phyloP scores from a whole-genome alignment of 2,113 vertebrate genomes.

The Coptodon rendalli region DNA sequence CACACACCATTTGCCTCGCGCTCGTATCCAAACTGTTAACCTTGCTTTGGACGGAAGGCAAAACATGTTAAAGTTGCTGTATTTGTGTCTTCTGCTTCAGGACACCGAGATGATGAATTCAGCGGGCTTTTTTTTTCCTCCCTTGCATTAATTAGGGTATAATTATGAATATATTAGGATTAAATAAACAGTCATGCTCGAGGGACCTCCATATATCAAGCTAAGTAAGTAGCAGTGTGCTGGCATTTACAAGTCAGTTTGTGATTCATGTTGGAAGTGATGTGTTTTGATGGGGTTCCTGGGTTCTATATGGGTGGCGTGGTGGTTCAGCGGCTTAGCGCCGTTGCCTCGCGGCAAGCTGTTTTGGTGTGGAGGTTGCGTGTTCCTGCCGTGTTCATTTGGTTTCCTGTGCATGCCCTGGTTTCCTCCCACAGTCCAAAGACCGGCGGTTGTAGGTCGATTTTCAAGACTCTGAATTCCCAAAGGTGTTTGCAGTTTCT shows the following conservation, averaged over 20 bases:
- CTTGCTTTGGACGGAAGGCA: slow-evolving; percentile 54
- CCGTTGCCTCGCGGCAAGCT: background rate
- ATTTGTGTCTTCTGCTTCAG: slow-evolving; percentile 62
- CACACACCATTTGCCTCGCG: slow-evolving; percentile 48
- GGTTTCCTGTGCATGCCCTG: background rate
- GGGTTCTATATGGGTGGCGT: background rate
- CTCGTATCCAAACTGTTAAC: slow-evolving; percentile 59
- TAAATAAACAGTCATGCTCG: slow-evolving; percentile 64
- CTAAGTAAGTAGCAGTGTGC: slow-evolving; percentile 36
- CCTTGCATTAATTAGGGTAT: slow-evolving; percentile 66
- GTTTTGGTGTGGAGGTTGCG: background rate
- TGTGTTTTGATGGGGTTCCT: slow-evolving; percentile 14
- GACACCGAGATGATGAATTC: slow-evolving; percentile 63
- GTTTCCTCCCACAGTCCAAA: slow-evolving; percentile 1
- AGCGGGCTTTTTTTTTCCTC: slow-evolving; percentile 57
- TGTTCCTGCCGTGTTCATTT: background rate
- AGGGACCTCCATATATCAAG: slow-evolving; percentile 55
- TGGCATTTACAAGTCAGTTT: slow-evolving; percentile 45
- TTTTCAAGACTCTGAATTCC: slow-evolving; percentile 20
- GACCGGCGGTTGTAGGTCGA: background rate
- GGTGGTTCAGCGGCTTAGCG: background rate
- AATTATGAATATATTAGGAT: slow-evolving; percentile 73
- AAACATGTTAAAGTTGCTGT: slow-evolving; percentile 63
- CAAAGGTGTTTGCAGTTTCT: slow-evolving; percentile 16
- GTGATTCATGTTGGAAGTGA: slow-evolving; percentile 14